Evolutionary conservation across 2,797 vertebrate species (phyloP).

Genomic region (Pelochelys cantorii): DNA sequence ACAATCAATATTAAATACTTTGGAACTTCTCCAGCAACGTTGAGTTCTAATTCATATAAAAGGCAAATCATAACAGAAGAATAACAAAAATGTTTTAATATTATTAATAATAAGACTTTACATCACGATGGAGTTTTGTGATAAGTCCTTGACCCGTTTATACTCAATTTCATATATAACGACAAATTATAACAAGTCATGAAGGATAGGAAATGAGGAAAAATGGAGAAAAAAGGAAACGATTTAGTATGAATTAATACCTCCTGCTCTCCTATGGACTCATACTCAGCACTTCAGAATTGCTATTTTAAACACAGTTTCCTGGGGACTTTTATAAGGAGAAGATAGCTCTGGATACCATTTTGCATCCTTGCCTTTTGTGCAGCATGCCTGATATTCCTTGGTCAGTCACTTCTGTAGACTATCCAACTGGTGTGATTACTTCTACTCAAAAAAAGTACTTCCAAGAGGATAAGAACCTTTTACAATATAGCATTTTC

Average conservation of each 20-base stretch:
- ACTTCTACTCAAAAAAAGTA: not conserved
- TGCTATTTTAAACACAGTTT: not conserved
- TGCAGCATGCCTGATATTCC: not conserved
- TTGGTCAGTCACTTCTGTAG: not conserved
- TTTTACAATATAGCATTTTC: not conserved
- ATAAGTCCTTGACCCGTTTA: constrained; percentile 12
- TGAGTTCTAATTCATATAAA: not conserved
- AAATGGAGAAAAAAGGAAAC: not conserved
- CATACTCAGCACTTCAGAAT: not conserved
- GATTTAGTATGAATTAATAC: not conserved
- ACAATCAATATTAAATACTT: constrained; percentile 6
- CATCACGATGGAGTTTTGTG: not conserved
- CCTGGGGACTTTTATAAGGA: not conserved
- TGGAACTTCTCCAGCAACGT: not conserved
- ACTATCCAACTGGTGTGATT: not conserved
- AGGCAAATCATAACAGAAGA: not conserved
- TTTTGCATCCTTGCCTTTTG: not conserved
- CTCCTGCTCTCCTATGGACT: not conserved
- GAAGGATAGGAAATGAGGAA: not conserved
- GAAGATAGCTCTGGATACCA: not conserved
- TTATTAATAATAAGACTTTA: not conserved
- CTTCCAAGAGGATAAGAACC: not conserved
- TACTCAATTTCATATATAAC: not conserved
- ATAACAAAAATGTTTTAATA: not conserved
- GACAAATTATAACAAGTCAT: not conserved